Percentiles rank a stretch among this genome's conserved stretches.
phyloP scores from a whole-genome alignment of 2,113 vertebrate species.

The Brachyhypopomus occidentalis region DNA sequence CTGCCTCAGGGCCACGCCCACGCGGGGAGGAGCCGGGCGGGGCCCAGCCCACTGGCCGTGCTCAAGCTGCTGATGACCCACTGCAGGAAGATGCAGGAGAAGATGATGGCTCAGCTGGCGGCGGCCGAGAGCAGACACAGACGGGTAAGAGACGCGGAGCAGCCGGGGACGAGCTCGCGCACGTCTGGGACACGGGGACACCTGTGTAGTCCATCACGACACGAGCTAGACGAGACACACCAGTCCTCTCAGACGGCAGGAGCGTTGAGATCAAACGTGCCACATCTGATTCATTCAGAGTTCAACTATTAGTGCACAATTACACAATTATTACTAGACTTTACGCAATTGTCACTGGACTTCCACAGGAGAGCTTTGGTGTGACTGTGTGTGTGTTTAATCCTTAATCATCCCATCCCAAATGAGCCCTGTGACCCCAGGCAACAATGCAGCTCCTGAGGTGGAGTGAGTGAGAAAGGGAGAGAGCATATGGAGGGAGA shows the following conservation, averaged over 20 bases:
- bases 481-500: background rate
- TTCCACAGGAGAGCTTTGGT: background rate
- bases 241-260: too few relatives aligned
- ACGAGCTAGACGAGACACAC: too few relatives aligned
- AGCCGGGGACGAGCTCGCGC: background rate
- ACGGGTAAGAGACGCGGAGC: slow-evolving; percentile 74
- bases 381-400: slow-evolving; percentile 43
- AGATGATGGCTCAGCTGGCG: slow-evolving; percentile 90
- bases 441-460: slow-evolving; percentile 29
- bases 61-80: slow-evolving; percentile 94
- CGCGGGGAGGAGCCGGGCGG: slow-evolving; percentile 72
- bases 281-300: background rate
- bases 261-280: background rate
- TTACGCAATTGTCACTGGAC: slow-evolving; percentile 2
- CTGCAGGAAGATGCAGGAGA: slow-evolving; percentile 95
- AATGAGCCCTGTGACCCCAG: slow-evolving; percentile 37
- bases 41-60: slow-evolving; percentile 87
- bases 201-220: too few relatives aligned
- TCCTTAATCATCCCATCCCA: slow-evolving; percentile 5
- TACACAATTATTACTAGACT: slow-evolving; percentile 3
- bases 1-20: slow-evolving; percentile 69
- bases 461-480: slow-evolving; percentile 19
- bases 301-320: background rate
- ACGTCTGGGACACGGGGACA: too few relatives aligned
- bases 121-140: slow-evolving; percentile 91